Evolutionary conservation across 2,888 invertebrate species (phyloP).

Genomic region (Unio pictorum): DNA sequence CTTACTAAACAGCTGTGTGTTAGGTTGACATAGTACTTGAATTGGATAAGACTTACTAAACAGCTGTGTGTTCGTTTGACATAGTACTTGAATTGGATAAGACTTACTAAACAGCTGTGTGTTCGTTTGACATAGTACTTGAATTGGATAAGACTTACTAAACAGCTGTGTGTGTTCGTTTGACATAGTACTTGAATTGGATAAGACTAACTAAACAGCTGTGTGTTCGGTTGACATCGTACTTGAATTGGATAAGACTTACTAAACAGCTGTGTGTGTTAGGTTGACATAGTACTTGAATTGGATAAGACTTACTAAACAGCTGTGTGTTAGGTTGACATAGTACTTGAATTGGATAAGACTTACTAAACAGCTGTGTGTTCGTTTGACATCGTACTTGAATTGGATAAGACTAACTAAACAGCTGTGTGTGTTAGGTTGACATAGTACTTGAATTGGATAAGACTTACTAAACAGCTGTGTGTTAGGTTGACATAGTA

Average conservation of each 20-base stretch:
- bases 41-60: constrained; percentile 63
- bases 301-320: constrained; percentile 64
- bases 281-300: no score
- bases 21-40: no score
- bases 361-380: constrained; percentile 70
- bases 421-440: constrained; percentile 61
- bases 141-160: constrained; percentile 54
- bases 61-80: constrained; percentile 46
- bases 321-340: constrained; percentile 44
- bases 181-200: no score
- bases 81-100: no score
- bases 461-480: constrained; percentile 69
- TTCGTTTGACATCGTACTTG: no score
- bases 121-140: no score
- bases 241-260: constrained; percentile 30
- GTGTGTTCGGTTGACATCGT: constrained; percentile 19
- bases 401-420: constrained; percentile 59
- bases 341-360: no score
- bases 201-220: constrained; percentile 68
- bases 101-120: constrained; percentile 70
- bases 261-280: constrained; percentile 68
- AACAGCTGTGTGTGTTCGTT: constrained; percentile 64
- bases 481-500: constrained; percentile 12
- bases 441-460: no score
- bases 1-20: constrained; percentile 69